These are phyloP conservation scores for Ophioninae sp. DNA, from an alignment of 2,888 invertebrate species.

Conservation along the genomic window DNA sequence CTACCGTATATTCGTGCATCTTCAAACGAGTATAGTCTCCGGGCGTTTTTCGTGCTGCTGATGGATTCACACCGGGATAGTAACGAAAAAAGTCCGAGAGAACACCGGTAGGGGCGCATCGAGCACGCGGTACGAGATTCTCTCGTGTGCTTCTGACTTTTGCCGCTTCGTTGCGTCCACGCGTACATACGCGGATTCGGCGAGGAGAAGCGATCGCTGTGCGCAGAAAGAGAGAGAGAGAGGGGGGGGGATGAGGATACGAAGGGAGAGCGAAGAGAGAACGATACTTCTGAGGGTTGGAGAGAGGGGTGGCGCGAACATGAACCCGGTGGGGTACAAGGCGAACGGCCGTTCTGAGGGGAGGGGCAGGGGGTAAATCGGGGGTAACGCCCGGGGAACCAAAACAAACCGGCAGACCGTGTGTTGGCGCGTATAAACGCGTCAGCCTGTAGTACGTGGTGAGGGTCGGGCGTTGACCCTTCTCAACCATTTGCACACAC, in stretches of 20 bases:
- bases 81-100: slow-evolving; percentile 1
- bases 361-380: slow-evolving; percentile 67
- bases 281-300: slow-evolving; percentile 26
- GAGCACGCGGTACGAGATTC: slow-evolving; percentile 35
- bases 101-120: not conserved
- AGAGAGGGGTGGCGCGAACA: slow-evolving; percentile 27
- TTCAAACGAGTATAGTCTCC: not conserved
- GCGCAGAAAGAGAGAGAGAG: slow-evolving; percentile 35
- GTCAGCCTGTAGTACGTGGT: slow-evolving; percentile 78
- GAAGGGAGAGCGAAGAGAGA: slow-evolving; percentile 8
- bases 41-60: not conserved
- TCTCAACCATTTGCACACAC: slow-evolving; percentile 72
- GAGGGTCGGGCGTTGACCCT: slow-evolving; percentile 81
- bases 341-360: slow-evolving; percentile 19
- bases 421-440: slow-evolving; percentile 66
- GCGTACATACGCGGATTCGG: not conserved
- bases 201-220: slow-evolving; percentile 30
- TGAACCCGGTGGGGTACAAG: slow-evolving; percentile 28
- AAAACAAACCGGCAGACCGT: slow-evolving; percentile 78
- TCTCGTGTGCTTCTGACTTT: slow-evolving; percentile 42
- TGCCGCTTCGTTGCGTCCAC: slow-evolving; percentile 17
- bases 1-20: slow-evolving; percentile 1
- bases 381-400: slow-evolving; percentile 81
- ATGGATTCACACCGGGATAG: not conserved
- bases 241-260: slow-evolving; percentile 58